Evolutionary conservation across 1,140 invertebrate genomes (phyloP), one percentile per base, ranked within the genome.

Genomic region (Coptotermes formosanus): DNA sequence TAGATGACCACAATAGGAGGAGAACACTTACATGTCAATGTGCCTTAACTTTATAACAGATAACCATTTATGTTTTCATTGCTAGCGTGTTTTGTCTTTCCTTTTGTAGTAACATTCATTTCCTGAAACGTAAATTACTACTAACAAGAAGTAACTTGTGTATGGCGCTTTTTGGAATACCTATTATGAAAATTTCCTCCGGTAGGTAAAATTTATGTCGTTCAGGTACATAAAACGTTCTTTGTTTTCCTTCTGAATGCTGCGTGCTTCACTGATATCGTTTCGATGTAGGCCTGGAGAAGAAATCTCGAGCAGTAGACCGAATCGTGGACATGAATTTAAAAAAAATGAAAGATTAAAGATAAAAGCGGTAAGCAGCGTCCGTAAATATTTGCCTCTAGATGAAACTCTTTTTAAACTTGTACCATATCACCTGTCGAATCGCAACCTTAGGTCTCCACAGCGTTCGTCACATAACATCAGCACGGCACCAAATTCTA

Each of bases 381-480:
- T 30, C 11, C 7, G n/a, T 75, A 11, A n/a, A 75, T 75, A 75
- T 30, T 75, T 75, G 6, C 2, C n/a, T 75, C 1, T 75, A 30
- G 14, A 75, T 75, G 25, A 30, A 75, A 75, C n/a, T 75, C 64
- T 75, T 75, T 75, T n/a, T 75, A 75, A 75, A 75, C 64, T 75
- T 30, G 25, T 64, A 8, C 14, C 25, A 30, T 14, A n/a, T 8
- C n/a, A 12, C 25, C 14, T 9, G 64, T 9, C 6, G 14, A n/a
- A n/a, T n/a, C 3, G 11, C 3, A 7, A 69, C 23, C n/a, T 25
- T 69, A n/a, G 25, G 23, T 69, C 25, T 75, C 9, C 25, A 75
- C 2, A 30, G 25, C 11, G 7, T 30, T 75, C 64, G 11, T n/a
- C 64, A 75, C 3, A 30, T 30, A n/a, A 75, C n/a, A 30, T 9